Percentiles rank a stretch among this genome's conserved stretches.
Evolutionary conservation across 1,140 invertebrate genomes (phyloP).

Genomic region (Eurosta solidaginis): DNA sequence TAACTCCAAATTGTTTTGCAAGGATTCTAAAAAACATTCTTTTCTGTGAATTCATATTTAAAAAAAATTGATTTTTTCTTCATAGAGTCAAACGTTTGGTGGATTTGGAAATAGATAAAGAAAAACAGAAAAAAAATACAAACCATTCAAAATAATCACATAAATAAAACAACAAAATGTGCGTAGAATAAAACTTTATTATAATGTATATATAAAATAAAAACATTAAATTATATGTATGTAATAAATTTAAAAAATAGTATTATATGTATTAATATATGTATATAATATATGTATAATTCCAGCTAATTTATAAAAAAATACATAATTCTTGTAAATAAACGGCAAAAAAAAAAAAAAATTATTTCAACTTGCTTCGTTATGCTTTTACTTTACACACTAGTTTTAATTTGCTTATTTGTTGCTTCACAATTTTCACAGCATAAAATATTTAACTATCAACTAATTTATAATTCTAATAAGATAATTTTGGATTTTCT

Average conservation of each 20-base stretch:
- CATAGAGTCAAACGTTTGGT: no score
- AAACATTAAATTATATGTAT: conserved; percentile 36
- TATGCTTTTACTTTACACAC: conserved; percentile 2
- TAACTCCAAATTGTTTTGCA: no score
- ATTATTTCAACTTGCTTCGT: not conserved
- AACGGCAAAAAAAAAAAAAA: not conserved
- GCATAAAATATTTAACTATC: conserved; percentile 6
- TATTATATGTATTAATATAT: conserved; percentile 27
- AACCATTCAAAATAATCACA: not conserved
- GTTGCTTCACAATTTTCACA: conserved; percentile 22
- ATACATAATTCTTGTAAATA: conserved; percentile 33
- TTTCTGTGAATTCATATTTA: no score
- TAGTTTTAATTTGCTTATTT: not conserved
- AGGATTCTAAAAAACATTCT: no score
- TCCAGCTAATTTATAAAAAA: conserved; percentile 50
- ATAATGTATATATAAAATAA: conserved; percentile 36
- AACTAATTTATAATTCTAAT: conserved; percentile 2
- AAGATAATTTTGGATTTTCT: not conserved
- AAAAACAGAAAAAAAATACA: not conserved
- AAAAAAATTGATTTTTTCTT: no score
- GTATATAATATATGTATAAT: conserved; percentile 41
- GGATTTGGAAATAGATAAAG: not conserved
- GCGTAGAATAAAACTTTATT: conserved; percentile 37
- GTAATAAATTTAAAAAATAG: conserved; percentile 29
- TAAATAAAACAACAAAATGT: conserved; percentile 30